These are phyloP conservation scores for Tetramorium alpestre DNA, from an alignment of 1,140 invertebrate species.

Conservation along the genomic window DNA sequence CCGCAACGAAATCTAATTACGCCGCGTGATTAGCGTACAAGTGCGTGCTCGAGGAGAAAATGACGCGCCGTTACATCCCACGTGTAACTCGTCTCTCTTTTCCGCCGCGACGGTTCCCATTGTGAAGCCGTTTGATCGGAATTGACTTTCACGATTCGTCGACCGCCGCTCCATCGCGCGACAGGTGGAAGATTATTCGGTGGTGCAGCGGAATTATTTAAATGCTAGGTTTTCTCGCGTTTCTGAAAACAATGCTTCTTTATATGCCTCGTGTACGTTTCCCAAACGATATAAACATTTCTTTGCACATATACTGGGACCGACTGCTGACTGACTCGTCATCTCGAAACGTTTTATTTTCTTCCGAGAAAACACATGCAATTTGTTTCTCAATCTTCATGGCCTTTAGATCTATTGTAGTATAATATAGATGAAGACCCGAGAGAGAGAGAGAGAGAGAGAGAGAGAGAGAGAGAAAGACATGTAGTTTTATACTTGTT, in stretches of 20 bases:
- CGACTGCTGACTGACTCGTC: background rate
- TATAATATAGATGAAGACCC: no score
- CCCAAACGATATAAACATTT: background rate
- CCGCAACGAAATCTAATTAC: slow-evolving; percentile 31
- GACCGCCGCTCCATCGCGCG: background rate
- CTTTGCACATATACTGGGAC: background rate
- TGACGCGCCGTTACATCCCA: background rate
- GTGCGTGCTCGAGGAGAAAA: slow-evolving; percentile 42
- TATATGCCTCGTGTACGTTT: background rate
- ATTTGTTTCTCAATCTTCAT: background rate
- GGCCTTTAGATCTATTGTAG: no score
- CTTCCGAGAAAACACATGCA: no score
- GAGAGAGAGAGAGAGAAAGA: background rate
- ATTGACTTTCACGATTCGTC: background rate
- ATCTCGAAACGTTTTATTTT: background rate
- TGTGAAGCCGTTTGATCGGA: background rate
- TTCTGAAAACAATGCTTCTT: background rate
- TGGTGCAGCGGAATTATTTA: background rate
- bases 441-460: no score
- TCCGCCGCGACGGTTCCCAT: background rate
- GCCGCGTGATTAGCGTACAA: slow-evolving; percentile 36
- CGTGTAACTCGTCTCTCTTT: background rate
- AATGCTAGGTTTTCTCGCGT: background rate
- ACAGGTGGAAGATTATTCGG: background rate
- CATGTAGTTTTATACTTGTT: background rate